Evolutionary conservation across 2,113 vertebrate species (phyloP), one percentile per base, ranked within the genome.

Genomic region (Columba janthina): DNA sequence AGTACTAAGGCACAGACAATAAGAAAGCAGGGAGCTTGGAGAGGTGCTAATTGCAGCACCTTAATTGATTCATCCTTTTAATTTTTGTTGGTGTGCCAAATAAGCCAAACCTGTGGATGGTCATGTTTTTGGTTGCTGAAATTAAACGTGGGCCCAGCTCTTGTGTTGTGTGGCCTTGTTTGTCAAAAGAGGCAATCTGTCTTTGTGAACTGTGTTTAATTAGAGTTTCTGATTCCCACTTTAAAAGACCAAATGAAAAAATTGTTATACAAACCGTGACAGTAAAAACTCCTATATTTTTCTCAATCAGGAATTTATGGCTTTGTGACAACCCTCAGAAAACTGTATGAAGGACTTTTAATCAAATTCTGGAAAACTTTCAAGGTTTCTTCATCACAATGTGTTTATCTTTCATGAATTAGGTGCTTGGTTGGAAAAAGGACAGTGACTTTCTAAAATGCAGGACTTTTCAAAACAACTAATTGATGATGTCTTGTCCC

Each of bases 111-210:
- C 6, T 48, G 11, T 31, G 72, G 4, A 32, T 31, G 32, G 5
- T 51, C 12, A 58, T 3, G 16, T 36, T 58, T 51, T 40, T 71
- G 24, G 11, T 5, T 79, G 31, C 34, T 87, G 69, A 66, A 74
- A 65, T 65, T 12, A 89, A 61, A 61, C 14, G 5, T 4, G 13
- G 22, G 5, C 17, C 10, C 32, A 66, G 6, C 7, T 84, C 28
- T n/a, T 67, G 48, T 44, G 21, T 28, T 0, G 0, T 2, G 2
- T 73, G 46, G 3, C 25, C 70, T 75, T 29, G 0, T 48, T 76
- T 83, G 64, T 51, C 25, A 57, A 60, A 83, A 22, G 12, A 12
- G 12, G 1, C 6, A 85, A 73, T 24, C 18, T 7, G 50, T 58
- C 81, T 31, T 11, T 32, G 50, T 58, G 46, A 64, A 15, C 10